These are phyloP conservation scores for Pasiphila rectangulata DNA, from an alignment of 2,888 invertebrate species.

Conservation along the genomic window DNA sequence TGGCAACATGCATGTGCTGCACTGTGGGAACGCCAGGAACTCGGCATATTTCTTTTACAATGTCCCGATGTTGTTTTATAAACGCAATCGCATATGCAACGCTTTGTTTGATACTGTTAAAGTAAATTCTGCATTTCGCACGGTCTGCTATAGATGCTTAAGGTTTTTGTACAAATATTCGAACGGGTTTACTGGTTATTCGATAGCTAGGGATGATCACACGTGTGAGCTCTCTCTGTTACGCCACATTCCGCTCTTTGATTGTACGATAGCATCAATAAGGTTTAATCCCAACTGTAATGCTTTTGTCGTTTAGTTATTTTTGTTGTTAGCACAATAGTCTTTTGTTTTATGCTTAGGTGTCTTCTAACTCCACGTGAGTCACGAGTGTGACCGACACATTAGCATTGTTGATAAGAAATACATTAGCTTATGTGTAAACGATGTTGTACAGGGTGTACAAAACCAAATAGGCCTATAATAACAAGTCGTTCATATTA, in stretches of 20 bases:
- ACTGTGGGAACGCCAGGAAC: constrained; percentile 69
- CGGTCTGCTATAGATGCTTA: constrained; percentile 37
- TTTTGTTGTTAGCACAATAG: constrained; percentile 61
- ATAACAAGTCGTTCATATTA: no score
- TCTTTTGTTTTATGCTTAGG: constrained; percentile 55
- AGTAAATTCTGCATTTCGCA: constrained; percentile 41
- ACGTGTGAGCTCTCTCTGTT: constrained; percentile 56
- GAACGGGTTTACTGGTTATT: constrained; percentile 51
- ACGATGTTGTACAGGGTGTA: no score
- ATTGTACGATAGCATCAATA: constrained; percentile 56
- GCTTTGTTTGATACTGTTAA: constrained; percentile 42
- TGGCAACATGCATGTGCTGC: constrained; percentile 46
- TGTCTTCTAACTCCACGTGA: constrained; percentile 38
- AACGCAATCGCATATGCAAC: constrained; percentile 44
- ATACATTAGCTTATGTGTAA: constrained; percentile 42
- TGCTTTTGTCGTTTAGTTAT: constrained; percentile 63
- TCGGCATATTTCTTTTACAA: constrained; percentile 44
- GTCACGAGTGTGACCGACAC: constrained; percentile 44
- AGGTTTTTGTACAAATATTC: constrained; percentile 34
- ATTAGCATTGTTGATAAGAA: constrained; percentile 36
- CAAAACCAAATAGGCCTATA: no score
- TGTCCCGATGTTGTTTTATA: constrained; percentile 46
- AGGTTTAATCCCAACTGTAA: constrained; percentile 59
- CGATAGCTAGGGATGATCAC: constrained; percentile 54
- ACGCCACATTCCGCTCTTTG: constrained; percentile 53